Evolutionary conservation across 2,888 invertebrate genomes (phyloP).

Genomic region (Leucophenga montana): DNA sequence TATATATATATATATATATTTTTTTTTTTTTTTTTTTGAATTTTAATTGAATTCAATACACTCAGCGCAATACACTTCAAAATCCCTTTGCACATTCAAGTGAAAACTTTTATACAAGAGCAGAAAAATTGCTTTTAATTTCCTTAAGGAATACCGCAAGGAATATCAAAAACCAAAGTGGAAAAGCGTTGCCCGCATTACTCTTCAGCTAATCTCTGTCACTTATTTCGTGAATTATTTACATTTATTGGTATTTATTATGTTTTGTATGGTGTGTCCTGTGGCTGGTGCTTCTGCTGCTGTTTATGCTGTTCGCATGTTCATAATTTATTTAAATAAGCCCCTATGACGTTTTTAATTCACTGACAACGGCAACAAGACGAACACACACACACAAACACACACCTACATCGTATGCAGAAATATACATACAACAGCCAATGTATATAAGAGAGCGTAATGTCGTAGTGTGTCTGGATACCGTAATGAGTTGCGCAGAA

Average conservation of each 20-base stretch:
- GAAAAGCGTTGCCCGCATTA: conserved; percentile 51
- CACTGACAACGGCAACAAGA: conserved; percentile 56
- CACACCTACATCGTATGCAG: not conserved
- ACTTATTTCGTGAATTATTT: conserved; percentile 60
- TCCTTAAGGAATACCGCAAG: conserved; percentile 53
- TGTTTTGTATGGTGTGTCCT: not conserved
- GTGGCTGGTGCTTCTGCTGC: not conserved
- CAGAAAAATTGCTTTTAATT: conserved; percentile 45
- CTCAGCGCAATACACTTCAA: too few species aligned
- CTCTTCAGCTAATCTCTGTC: conserved; percentile 57
- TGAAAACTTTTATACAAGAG: too few species aligned
- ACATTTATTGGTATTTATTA: conserved; percentile 57
- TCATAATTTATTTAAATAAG: conserved; percentile 68
- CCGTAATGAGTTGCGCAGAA: not conserved
- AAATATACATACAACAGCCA: too few species aligned
- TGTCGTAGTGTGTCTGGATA: not conserved
- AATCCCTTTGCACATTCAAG: too few species aligned
- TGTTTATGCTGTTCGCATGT: conserved; percentile 34
- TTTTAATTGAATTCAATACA: too few species aligned
- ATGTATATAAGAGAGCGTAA: not conserved
- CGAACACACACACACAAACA: not conserved
- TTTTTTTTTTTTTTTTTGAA: too few species aligned
- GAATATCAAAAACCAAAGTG: not conserved
- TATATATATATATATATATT: too few species aligned
- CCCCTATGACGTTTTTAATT: conserved; percentile 67